Conservation (phyloP, 2,113 vertebrate genomes). For the Polyodon spathula region DNA sequence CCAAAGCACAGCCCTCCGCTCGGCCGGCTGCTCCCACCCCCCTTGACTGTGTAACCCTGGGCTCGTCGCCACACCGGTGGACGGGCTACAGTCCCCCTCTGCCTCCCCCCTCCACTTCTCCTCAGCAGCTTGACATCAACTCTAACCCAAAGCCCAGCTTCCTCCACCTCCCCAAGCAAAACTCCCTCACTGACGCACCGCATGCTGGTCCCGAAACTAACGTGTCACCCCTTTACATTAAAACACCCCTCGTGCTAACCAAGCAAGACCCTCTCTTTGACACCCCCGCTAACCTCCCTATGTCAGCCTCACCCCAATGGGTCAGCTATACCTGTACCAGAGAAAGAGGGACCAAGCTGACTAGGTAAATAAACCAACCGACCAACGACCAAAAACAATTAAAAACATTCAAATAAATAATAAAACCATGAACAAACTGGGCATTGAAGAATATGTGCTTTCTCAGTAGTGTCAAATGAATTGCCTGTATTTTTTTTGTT, state of each 20-base stretch:
- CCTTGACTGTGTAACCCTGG: conserved; percentile 51
- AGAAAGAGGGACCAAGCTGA: conserved; percentile 75
- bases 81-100: conserved; percentile 55
- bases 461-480: not conserved
- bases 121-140: conserved; percentile 66
- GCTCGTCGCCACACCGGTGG: conserved; percentile 54
- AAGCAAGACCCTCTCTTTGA: conserved; percentile 59
- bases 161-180: conserved; percentile 67
- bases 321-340: conserved; percentile 70
- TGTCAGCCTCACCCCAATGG: conserved; percentile 65
- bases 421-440: not conserved
- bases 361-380: conserved; percentile 68
- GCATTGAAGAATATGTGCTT: not conserved
- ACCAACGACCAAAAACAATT: conserved; percentile 23
- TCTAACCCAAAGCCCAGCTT: conserved; percentile 67
- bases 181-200: conserved; percentile 49
- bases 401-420: conserved; percentile 24
- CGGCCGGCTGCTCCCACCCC: conserved; percentile 59
- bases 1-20: conserved; percentile 55
- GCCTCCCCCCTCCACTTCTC: conserved; percentile 55
- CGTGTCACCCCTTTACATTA: conserved; percentile 63
- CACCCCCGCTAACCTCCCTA: conserved; percentile 61
- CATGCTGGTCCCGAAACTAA: conserved; percentile 55
- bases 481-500: not conserved
- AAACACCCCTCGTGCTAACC: conserved; percentile 61